A percentile compares a stretch with the other conserved stretches of the same genome.
phyloP scores from a whole-genome alignment of 2,797 vertebrate species.

The Brachyalestes nurse region DNA sequence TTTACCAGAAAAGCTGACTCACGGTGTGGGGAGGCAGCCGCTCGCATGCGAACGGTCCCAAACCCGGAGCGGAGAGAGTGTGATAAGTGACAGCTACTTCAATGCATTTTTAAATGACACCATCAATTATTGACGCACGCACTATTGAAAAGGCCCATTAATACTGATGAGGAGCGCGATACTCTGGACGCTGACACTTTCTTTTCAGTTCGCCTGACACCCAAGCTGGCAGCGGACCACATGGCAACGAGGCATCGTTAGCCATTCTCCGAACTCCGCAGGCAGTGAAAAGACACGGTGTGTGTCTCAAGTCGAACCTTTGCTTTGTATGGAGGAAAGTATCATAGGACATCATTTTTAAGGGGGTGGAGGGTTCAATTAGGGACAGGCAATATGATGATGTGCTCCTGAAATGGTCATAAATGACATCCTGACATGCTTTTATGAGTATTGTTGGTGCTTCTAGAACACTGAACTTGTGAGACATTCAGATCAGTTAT shows the following conservation, averaged over 20 bases:
- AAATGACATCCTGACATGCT: too few species aligned
- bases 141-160: conserved; percentile 69
- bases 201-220: conserved; percentile 80
- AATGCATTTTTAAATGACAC: conserved; percentile 76
- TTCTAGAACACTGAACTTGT: background rate
- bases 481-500: background rate
- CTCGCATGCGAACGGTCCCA: conserved; percentile 65
- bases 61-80: conserved; percentile 76
- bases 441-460: too few species aligned
- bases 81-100: conserved; percentile 74
- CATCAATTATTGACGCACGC: conserved; percentile 74
- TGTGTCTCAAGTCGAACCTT: conserved; percentile 6
- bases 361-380: background rate
- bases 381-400: background rate
- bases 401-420: too few species aligned
- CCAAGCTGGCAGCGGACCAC: conserved; percentile 73
- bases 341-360: background rate
- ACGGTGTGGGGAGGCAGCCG: conserved; percentile 71
- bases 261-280: conserved; percentile 56
- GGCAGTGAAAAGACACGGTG: conserved; percentile 63
- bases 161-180: conserved; percentile 75
- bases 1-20: conserved; percentile 87
- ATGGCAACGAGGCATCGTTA: conserved; percentile 70
- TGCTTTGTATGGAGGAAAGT: background rate
- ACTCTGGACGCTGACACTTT: conserved; percentile 79